A percentile compares a stretch with the other conserved stretches of the same genome.
phyloP scores from a whole-genome alignment of 2,113 vertebrate species.

The Crotalus viridis region DNA sequence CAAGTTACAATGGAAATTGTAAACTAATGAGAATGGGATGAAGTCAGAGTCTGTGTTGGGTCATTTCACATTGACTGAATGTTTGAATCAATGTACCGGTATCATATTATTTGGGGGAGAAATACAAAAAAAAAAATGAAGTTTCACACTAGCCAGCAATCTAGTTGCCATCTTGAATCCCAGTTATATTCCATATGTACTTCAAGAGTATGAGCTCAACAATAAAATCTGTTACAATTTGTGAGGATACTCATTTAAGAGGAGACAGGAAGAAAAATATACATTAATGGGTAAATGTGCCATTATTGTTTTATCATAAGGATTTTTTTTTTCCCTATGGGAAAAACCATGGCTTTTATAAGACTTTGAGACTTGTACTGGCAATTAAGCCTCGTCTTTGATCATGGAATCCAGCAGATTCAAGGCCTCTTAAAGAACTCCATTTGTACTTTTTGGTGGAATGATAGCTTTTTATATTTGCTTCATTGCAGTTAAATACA shows the following conservation, averaged over 20 bases:
- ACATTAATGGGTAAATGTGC: constrained; percentile 22
- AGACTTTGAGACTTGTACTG: constrained; percentile 14
- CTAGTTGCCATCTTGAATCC: not conserved
- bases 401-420: not conserved
- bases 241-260: not conserved
- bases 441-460: not conserved
- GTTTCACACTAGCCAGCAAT: not conserved
- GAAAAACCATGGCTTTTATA: constrained; percentile 22
- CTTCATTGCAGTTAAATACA: constrained; percentile 36
- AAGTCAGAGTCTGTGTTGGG: not conserved
- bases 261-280: constrained; percentile 38
- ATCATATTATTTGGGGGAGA: not conserved
- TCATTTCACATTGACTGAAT: not conserved
- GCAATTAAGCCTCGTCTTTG: not conserved
- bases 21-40: not conserved
- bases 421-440: not conserved
- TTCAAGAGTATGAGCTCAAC: not conserved
- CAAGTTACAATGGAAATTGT: not conserved
- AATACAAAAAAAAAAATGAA: not conserved
- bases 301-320: constrained; percentile 7
- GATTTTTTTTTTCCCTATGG: constrained; percentile 34
- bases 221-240: not conserved
- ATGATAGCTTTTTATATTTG: constrained; percentile 38
- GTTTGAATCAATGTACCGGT: not conserved
- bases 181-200: not conserved